Base-by-base conservation (phyloP, 2,888 invertebrate genomes). In the Nemotelus pantherinus region DNA sequence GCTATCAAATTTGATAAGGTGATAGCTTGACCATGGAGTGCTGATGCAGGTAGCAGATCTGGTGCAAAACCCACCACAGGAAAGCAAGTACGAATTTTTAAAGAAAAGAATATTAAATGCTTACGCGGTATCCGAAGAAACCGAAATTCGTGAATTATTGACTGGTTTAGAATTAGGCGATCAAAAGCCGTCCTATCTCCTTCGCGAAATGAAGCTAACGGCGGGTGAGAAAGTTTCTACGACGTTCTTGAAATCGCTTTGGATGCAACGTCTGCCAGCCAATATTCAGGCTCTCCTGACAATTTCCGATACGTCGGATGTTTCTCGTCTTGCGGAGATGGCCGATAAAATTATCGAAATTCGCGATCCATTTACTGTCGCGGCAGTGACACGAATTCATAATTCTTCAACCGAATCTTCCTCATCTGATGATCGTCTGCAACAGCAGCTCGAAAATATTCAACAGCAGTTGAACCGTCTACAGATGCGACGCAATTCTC, bases 71-170 rank as follows among this genome's bases (percentile, higher is more conserved):
- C 44, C 65, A 2, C 65, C 45, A 9, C 9, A 44, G 7, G 47
- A 65, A 9, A 1, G 47, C 3, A 65, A 65, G n/a, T 65, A 65
- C 45, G 9, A 44, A 3, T 7, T 39, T 10, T 39, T 65, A 3
- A 65, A 65, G 45, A 47, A 44, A n/a, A 44, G 2, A 2, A 10
- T 65, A 44, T 7, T 65, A 3, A 65, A 47, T 44, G 45, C 47
- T 0, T 65, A 65, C 45, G 65, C 65, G 3, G 25, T 10, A 9
- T 65, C 65, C 44, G 65, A 65, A 45, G 45, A 65, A 4, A 45
- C 65, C 7, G 65, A 65, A 10, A 43, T 65, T 7, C 65, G 45
- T 6, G 65, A 65, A 45, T n/a, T 65, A 9, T 65, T 65, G 25
- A 65, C 65, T 1, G 47, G 10, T 2, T n/a, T 65, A 10, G 65